Conservation (phyloP, 2,888 invertebrate genomes). For the Steinernema hermaphroditum region DNA sequence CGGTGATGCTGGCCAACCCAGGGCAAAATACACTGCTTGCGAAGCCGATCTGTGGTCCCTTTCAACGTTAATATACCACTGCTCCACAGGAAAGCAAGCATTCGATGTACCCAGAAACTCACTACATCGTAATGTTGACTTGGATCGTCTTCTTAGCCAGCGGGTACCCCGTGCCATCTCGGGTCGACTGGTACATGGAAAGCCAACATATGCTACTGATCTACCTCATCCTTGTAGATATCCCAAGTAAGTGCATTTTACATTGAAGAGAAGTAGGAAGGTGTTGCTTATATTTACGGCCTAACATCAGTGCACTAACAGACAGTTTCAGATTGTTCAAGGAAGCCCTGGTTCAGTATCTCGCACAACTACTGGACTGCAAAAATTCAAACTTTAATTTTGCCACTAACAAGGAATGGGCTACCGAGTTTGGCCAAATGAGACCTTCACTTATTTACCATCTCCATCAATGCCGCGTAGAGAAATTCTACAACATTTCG, state of each 20-base stretch:
- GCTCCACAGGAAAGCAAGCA: slow-evolving; percentile 1
- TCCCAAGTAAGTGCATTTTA: background rate
- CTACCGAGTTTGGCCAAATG: background rate
- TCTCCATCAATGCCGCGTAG: background rate
- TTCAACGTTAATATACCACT: background rate
- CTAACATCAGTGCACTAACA: background rate
- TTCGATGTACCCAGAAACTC: background rate
- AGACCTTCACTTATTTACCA: background rate
- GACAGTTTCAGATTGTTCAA: background rate
- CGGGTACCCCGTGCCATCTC: background rate
- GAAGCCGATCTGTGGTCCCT: slow-evolving; percentile 1
- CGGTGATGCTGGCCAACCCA: background rate
- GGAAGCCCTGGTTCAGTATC: background rate
- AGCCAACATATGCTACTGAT: background rate
- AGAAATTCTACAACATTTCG: background rate
- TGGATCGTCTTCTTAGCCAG: background rate
- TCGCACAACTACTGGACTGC: background rate
- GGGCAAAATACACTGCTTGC: background rate
- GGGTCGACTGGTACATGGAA: background rate
- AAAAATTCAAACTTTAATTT: background rate
- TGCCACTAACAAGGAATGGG: background rate
- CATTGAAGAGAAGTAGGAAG: too few species aligned
- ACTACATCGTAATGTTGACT: background rate
- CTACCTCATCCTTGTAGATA: slow-evolving; percentile 7
- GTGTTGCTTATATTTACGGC: too few species aligned